Evolutionary conservation across 2,797 vertebrate species (phyloP).

Genomic region (Dermochelys coriacea): DNA sequence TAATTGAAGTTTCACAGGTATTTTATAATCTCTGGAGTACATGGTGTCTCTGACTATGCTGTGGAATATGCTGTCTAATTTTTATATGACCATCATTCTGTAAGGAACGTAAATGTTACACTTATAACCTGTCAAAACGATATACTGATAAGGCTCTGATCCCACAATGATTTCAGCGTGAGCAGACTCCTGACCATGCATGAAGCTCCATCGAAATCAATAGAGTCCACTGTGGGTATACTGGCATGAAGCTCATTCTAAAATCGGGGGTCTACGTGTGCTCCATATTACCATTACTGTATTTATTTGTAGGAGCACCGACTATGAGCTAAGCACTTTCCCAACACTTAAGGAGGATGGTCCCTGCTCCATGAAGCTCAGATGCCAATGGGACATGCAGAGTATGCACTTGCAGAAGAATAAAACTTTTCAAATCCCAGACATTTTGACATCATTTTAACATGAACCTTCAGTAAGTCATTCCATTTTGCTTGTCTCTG

Average conservation of each 20-base stretch:
- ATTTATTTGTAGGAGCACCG: neutral
- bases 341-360: neutral
- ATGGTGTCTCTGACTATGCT: constrained; percentile 31
- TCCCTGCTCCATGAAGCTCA: neutral
- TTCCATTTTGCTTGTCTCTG: neutral
- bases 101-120: constrained; percentile 45
- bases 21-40: constrained; percentile 53
- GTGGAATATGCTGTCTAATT: neutral
- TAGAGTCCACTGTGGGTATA: neutral
- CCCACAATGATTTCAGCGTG: constrained; percentile 45
- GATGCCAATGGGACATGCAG: neutral
- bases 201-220: neutral
- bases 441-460: constrained; percentile 35
- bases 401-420: neutral
- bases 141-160: constrained; percentile 11
- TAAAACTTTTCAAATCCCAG: neutral
- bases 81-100: constrained; percentile 18
- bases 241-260: neutral
- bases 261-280: neutral
- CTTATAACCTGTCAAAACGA: constrained; percentile 57
- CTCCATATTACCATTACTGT: neutral
- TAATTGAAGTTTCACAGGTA: constrained; percentile 63
- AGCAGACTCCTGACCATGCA: constrained; percentile 31
- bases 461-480: constrained; percentile 10
- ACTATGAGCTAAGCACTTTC: neutral